Evolutionary conservation across 2,888 invertebrate species (phyloP).

Genomic region (Zonitis immaculata): DNA sequence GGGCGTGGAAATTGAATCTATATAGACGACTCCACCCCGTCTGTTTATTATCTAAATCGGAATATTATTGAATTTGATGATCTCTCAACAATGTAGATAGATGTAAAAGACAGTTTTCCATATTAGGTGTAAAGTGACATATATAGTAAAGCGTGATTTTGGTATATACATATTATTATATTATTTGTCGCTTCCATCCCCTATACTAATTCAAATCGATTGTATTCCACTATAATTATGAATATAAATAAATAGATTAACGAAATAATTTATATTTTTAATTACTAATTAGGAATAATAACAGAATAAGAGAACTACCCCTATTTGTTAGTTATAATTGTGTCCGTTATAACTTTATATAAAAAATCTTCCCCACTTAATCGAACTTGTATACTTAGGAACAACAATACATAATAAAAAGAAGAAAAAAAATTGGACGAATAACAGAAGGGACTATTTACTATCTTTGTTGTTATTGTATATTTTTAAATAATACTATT

Average conservation of each 20-base stretch:
- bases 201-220: conserved; percentile 42
- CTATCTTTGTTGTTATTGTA: conserved; percentile 22
- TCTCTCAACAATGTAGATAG: conserved; percentile 15
- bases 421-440: neutral
- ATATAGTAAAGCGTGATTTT: conserved; percentile 40
- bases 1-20: conserved; percentile 26
- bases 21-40: conserved; percentile 34
- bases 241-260: too few relatives aligned
- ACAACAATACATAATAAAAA: neutral
- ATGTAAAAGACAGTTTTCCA: conserved; percentile 3
- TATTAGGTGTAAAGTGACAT: conserved; percentile 33
- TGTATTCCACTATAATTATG: conserved; percentile 10
- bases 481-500: conserved; percentile 22
- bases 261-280: too few relatives aligned
- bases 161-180: conserved; percentile 44
- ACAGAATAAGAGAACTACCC: neutral
- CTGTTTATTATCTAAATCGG: conserved; percentile 37
- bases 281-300: neutral
- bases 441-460: conserved; percentile 1
- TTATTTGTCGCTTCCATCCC: conserved; percentile 41
- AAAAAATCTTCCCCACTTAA: neutral
- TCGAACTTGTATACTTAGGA: neutral
- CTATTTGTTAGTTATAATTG: neutral
- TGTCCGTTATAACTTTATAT: neutral
- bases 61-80: conserved; percentile 35